A percentile compares a stretch with the other conserved stretches of the same genome.
Conservation (phyloP, 2,888 invertebrate species). For the Caenorhabditis becei region DNA sequence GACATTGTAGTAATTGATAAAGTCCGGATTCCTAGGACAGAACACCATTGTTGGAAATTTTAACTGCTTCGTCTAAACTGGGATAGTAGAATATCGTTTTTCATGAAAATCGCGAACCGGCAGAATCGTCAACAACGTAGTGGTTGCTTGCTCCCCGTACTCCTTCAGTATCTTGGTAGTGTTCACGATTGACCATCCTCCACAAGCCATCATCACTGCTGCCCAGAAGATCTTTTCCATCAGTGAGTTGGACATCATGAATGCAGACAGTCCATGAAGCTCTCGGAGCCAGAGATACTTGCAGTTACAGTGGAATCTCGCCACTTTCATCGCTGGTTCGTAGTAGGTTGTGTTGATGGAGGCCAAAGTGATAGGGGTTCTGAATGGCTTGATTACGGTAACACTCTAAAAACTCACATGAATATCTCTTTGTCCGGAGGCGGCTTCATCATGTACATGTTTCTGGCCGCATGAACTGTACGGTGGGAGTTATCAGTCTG, state of each 20-base stretch:
- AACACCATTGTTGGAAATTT: slow-evolving; percentile 66
- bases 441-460: slow-evolving; percentile 34
- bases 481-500: slow-evolving; percentile 10
- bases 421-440: slow-evolving; percentile 29
- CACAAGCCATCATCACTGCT: slow-evolving; percentile 50
- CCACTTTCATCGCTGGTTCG: slow-evolving; percentile 53
- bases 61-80: slow-evolving; percentile 48
- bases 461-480: background rate
- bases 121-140: slow-evolving; percentile 61
- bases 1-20: slow-evolving; percentile 63
- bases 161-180: slow-evolving; percentile 58
- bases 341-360: slow-evolving; percentile 42
- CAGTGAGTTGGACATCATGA: slow-evolving; percentile 69
- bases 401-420: slow-evolving; percentile 23
- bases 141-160: slow-evolving; percentile 61
- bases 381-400: background rate
- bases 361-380: slow-evolving; percentile 32
- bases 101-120: slow-evolving; percentile 42
- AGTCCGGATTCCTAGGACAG: slow-evolving; percentile 66
- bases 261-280: slow-evolving; percentile 64
- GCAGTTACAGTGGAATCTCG: slow-evolving; percentile 66
- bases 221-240: slow-evolving; percentile 62
- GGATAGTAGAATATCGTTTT: background rate
- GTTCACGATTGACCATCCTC: slow-evolving; percentile 58
- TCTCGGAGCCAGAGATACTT: slow-evolving; percentile 68